Base-by-base conservation (phyloP, 92 coral and sea anemone species). In the Heliopora coerulea region DNA sequence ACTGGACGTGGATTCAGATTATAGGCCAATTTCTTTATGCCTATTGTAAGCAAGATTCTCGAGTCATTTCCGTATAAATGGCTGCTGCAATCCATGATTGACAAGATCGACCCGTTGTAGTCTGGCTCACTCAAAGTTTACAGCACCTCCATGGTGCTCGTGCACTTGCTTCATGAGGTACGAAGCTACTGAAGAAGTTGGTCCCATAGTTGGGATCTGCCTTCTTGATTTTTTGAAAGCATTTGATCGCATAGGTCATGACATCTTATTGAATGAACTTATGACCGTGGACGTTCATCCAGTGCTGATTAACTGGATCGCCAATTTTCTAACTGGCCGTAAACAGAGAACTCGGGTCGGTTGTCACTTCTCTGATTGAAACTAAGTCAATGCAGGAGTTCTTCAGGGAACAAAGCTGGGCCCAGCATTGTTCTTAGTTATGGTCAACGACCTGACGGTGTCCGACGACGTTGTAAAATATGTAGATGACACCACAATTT, bases 51-150 rank as follows among this genome's bases (percentile, higher is more conserved):
- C 30, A 48, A 49, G 75, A 68, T 26, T 49, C 59, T 68, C 19
- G 48, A 68, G 78, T 57, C 78, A 33, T 54, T 73, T 11, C 78
- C 78, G 6, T 57, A 21, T 48, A 19, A 42, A 11, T 72, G 78
- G 78, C 46, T 72, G 30, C 42, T 46, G 34, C 11, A 48, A 20
- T 69, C 63, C 8, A 24, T 46, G 32, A 49, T 13, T 11, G 76
- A 32, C 14, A 48, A 48, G 39, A 54, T 72, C 31, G 49, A 72
- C 15, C 62, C 49, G 27, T 24, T 28, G 39, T 65, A 72, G 49
- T 72, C 54, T 54, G 65, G 65, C 13, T 50, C 49, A 29, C 20
- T 72, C 26, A 37, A 72, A 23, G 65, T 28, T 14, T 50, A 64
- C 9, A 72, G 49, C 21, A 50, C 78, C 23, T 52, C 64, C 30